A percentile compares a stretch with the other conserved stretches of the same genome.
Evolutionary conservation across 1,140 invertebrate genomes (phyloP).

Genomic region (Drosophila rufa): DNA sequence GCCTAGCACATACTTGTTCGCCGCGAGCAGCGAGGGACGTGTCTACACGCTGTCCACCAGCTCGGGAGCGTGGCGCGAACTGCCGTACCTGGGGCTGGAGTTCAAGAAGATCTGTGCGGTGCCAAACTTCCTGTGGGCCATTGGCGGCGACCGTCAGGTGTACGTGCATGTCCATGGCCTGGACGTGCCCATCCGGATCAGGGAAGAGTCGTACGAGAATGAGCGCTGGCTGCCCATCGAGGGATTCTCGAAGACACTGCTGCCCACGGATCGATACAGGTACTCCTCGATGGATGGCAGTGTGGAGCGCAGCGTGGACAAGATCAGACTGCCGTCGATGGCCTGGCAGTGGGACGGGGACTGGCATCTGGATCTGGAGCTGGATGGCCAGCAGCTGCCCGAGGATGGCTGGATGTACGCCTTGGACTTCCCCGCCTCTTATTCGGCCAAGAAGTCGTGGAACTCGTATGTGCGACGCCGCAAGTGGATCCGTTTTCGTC

Average conservation of each 20-base stretch:
- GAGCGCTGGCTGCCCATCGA: conserved; percentile 96
- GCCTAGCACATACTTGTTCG: conserved; percentile 92
- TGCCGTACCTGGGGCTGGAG: conserved; percentile 93
- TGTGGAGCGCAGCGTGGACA: conserved; percentile 90
- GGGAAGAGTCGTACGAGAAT: conserved; percentile 96
- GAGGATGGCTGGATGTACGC: conserved; percentile 98
- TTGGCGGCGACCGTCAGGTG: conserved; percentile 95
- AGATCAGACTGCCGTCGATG: conserved; percentile 94
- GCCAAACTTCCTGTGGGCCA: conserved; percentile 94
- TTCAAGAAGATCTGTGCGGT: conserved; percentile 94
- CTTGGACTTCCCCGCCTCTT: conserved; percentile 95
- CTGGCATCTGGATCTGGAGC: conserved; percentile 94
- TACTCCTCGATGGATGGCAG: conserved; percentile 94
- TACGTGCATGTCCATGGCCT: conserved; percentile 95
- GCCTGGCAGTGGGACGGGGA: conserved; percentile 97
- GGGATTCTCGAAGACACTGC: conserved; percentile 92
- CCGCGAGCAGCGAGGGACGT: conserved; percentile 94
- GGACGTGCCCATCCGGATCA: conserved; percentile 95
- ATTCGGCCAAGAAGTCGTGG: conserved; percentile 93
- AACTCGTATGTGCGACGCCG: conserved; percentile 95
- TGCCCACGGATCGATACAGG: conserved; percentile 94
- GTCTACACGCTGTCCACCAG: conserved; percentile 93
- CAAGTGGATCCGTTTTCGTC: conserved; percentile 93
- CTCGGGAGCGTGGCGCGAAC: conserved; percentile 92
- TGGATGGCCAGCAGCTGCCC: conserved; percentile 94